phyloP scores from a whole-genome alignment of 35 echinoderm and acorn worm species.

The Ophioderma brevispina region DNA sequence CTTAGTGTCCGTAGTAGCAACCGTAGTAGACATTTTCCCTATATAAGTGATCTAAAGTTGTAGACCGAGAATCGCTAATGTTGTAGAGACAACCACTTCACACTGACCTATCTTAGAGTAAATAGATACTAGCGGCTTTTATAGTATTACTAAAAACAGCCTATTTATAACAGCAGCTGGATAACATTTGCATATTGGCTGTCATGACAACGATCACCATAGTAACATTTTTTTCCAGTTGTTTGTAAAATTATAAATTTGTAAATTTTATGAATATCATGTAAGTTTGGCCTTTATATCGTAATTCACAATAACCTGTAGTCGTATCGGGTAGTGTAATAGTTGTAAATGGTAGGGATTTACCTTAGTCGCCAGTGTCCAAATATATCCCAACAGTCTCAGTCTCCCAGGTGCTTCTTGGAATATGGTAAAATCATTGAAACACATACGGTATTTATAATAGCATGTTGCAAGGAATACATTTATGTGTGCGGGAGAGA shows the following conservation, averaged over 20 bases:
- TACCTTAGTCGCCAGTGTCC: not conserved
- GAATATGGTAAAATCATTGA: not conserved
- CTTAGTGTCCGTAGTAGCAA: not conserved
- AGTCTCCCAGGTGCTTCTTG: conserved; percentile 3
- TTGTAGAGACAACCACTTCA: no score
- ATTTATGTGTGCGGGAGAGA: no score
- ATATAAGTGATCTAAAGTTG: no score
- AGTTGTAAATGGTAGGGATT: not conserved
- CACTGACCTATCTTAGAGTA: not conserved
- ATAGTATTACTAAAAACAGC: not conserved
- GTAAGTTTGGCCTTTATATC: not conserved
- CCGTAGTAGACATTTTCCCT: not conserved
- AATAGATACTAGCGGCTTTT: not conserved
- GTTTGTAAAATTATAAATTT: not conserved
- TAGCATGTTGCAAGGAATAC: no score
- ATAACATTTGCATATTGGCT: conserved; percentile 7
- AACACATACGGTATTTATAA: no score
- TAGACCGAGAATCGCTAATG: no score
- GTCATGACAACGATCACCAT: not conserved
- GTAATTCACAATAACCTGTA: not conserved
- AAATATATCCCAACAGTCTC: not conserved
- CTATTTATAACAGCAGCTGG: not conserved
- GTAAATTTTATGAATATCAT: not conserved
- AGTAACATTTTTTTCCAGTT: not conserved
- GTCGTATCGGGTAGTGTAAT: not conserved